Conservation (phyloP, 1,140 invertebrate genomes). For the Chrysomallon squamiferum region DNA sequence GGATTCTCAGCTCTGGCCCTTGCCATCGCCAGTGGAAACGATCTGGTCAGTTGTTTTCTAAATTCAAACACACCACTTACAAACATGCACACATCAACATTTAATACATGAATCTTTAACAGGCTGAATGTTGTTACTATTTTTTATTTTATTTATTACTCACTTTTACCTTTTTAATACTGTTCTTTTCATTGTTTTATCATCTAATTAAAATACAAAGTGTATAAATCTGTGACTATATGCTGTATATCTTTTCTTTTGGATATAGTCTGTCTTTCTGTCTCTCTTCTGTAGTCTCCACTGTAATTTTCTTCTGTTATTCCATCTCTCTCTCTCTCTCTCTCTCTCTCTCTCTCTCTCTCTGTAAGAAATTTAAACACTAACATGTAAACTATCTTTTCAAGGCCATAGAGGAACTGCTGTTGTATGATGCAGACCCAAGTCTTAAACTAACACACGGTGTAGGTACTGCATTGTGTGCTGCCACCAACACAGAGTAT, state of each 20-base stretch:
- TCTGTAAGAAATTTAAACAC: background rate
- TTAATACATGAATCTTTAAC: background rate
- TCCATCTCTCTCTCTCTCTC: background rate
- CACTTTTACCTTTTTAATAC: background rate
- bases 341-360: background rate
- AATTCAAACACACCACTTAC: background rate
- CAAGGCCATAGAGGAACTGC: conserved; percentile 57
- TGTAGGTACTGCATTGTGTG: conserved; percentile 60
- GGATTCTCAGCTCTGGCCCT: conserved; percentile 61
- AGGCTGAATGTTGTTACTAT: background rate
- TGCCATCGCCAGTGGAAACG: conserved; percentile 62
- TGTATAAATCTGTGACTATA: too few relatives aligned
- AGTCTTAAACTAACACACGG: conserved; percentile 59
- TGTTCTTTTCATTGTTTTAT: too few relatives aligned
- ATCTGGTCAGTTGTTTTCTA: conserved; percentile 43
- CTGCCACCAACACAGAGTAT: conserved; percentile 55
- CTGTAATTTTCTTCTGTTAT: too few relatives aligned
- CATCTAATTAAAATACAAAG: too few relatives aligned
- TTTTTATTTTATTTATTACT: background rate
- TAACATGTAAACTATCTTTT: background rate
- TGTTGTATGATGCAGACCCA: conserved; percentile 52
- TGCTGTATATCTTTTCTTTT: too few relatives aligned
- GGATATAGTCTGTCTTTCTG: too few relatives aligned
- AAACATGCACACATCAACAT: background rate
- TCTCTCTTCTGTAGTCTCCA: too few relatives aligned